Conservation (phyloP, 2,113 vertebrate genomes). For the Pluvialis apricaria region DNA sequence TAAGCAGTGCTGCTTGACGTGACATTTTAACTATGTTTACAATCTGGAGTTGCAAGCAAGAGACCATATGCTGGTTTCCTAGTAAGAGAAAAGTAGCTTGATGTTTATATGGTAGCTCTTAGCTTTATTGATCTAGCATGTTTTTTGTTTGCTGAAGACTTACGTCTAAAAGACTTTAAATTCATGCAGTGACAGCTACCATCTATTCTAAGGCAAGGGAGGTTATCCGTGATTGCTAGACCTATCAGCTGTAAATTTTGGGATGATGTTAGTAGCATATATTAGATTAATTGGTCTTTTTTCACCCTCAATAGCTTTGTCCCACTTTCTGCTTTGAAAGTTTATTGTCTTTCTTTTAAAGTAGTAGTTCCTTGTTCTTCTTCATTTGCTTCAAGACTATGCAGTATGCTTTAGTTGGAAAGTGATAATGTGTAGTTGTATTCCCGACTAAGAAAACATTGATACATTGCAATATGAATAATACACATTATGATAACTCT, state of each 20-base stretch:
- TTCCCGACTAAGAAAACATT: not conserved
- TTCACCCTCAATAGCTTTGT: not conserved
- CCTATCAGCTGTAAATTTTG: not conserved
- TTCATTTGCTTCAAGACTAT: not conserved
- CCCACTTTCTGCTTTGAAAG: not conserved
- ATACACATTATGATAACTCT: not conserved
- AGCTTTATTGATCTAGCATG: not conserved
- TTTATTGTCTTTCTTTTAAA: not conserved
- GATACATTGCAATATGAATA: not conserved
- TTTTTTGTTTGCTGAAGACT: not conserved
- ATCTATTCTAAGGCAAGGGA: not conserved
- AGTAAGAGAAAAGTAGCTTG: not conserved
- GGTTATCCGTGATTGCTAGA: not conserved
- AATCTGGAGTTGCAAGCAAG: not conserved
- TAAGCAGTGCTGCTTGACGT: not conserved
- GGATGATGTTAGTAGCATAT: not conserved
- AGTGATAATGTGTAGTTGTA: not conserved
- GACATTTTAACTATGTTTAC: not conserved
- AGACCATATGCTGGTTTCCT: not conserved
- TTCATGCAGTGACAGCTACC: not conserved
- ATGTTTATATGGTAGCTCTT: not conserved
- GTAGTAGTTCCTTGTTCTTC: not conserved
- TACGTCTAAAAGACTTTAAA: not conserved
- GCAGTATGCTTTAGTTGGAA: not conserved
- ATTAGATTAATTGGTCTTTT: not conserved